Evolutionary conservation across 2,888 invertebrate genomes (phyloP).

Genomic region (Drosophila testacea): DNA sequence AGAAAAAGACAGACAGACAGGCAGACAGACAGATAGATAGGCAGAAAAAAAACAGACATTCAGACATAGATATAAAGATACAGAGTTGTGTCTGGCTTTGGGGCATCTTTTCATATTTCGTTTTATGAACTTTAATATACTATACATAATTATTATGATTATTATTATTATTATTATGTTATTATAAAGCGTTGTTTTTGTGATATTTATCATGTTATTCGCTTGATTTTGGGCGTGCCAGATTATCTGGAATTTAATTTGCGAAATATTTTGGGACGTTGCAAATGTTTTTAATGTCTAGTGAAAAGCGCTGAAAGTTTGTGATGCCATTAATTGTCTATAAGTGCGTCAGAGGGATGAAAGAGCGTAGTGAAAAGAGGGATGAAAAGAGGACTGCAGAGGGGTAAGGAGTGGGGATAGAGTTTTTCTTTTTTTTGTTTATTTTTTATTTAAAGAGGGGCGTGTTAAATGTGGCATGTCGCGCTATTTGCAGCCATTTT

Average conservation of each 20-base stretch:
- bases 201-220: conserved; percentile 2
- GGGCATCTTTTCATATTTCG: conserved; percentile 6
- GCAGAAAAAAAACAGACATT: background rate
- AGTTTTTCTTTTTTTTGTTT: too few relatives aligned
- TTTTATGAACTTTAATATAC: conserved; percentile 39
- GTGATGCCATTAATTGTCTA: conserved; percentile 45
- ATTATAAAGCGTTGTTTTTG: conserved; percentile 15
- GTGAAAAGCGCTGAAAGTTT: conserved; percentile 37
- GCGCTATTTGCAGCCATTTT: conserved; percentile 39
- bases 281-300: conserved; percentile 15
- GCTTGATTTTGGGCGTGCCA: background rate
- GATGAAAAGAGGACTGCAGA: background rate
- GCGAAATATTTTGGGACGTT: conserved; percentile 22
- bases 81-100: conserved; percentile 9
- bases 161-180: conserved; percentile 38
- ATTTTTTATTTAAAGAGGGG: background rate
- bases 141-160: conserved; percentile 50
- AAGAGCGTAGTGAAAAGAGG: too few relatives aligned
- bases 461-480: conserved; percentile 43
- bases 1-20: background rate
- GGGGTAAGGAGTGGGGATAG: background rate
- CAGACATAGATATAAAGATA: conserved; percentile 1
- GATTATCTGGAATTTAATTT: conserved; percentile 45
- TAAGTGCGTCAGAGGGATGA: conserved; percentile 7
- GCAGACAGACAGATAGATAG: background rate